These are phyloP conservation scores for Actinopyga echinites DNA, from an alignment of 53 echinoderm and acorn worm species.

Conservation along the genomic window DNA sequence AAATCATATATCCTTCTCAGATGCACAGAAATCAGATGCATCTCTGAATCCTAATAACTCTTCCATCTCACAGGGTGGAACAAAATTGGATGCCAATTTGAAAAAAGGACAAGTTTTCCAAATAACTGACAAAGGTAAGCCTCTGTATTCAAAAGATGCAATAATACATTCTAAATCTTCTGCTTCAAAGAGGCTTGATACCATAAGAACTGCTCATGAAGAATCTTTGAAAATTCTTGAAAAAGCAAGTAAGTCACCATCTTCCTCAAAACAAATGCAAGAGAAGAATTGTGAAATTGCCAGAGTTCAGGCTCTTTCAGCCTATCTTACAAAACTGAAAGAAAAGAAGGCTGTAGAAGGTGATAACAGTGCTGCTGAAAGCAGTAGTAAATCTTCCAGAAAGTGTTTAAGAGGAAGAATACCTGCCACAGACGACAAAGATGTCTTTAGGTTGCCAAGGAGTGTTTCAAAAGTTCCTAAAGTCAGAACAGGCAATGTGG, in stretches of 20 bases:
- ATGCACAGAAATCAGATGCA: no score
- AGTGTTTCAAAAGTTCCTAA: no score
- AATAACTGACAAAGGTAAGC: no score
- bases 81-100: no score
- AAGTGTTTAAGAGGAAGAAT: neutral
- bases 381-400: neutral
- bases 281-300: constrained; percentile 35
- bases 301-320: constrained; percentile 3
- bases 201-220: neutral
- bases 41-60: no score
- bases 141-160: no score
- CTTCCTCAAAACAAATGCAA: neutral
- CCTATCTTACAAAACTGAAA: constrained; percentile 5
- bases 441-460: no score
- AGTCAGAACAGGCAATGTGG: no score
- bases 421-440: neutral
- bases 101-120: no score
- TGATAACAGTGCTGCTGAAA: neutral
- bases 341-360: neutral
- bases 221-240: neutral
- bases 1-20: no score
- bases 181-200: neutral
- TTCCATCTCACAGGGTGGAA: no score
- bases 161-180: no score
- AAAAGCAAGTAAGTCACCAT: neutral